These are phyloP conservation scores for Gonocerus acuteangulatus DNA, from an alignment of 2,888 invertebrate species.

Conservation along the genomic window DNA sequence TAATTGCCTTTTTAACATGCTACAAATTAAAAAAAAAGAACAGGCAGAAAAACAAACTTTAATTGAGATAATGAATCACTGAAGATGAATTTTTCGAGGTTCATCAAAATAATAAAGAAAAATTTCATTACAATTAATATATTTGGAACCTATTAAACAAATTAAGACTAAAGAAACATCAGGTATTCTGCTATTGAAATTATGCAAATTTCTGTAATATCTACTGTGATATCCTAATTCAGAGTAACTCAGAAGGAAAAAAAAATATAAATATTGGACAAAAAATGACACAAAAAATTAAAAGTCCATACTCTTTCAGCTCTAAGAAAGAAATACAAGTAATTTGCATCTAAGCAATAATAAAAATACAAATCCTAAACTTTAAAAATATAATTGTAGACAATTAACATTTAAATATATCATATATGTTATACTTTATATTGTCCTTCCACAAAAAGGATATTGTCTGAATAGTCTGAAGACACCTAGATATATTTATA, in stretches of 20 bases:
- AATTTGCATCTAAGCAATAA: conserved; percentile 5
- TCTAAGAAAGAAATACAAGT: conserved; percentile 10
- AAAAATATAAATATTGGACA: no score
- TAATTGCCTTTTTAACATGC: no score
- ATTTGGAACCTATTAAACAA: conserved; percentile 13
- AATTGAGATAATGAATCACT: no score
- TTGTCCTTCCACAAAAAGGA: conserved; percentile 36
- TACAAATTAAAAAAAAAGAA: no score
- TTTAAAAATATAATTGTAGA: conserved; percentile 24
- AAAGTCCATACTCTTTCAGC: no score
- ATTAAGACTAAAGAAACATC: not conserved
- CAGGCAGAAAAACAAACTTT: no score
- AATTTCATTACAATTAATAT: conserved; percentile 13
- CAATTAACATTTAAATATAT: conserved; percentile 24
- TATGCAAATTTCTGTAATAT: no score
- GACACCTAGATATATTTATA: conserved; percentile 32
- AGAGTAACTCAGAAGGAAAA: no score
- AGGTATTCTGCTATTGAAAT: no score
- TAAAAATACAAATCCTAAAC: conserved; percentile 21
- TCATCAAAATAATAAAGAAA: not conserved
- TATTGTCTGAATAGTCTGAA: conserved; percentile 35
- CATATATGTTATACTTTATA: conserved; percentile 29
- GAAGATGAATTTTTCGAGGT: no score
- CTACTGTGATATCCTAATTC: no score
- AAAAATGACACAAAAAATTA: no score